Base-by-base conservation (phyloP, 1,140 invertebrate genomes). In the Drosophila seguyi region DNA sequence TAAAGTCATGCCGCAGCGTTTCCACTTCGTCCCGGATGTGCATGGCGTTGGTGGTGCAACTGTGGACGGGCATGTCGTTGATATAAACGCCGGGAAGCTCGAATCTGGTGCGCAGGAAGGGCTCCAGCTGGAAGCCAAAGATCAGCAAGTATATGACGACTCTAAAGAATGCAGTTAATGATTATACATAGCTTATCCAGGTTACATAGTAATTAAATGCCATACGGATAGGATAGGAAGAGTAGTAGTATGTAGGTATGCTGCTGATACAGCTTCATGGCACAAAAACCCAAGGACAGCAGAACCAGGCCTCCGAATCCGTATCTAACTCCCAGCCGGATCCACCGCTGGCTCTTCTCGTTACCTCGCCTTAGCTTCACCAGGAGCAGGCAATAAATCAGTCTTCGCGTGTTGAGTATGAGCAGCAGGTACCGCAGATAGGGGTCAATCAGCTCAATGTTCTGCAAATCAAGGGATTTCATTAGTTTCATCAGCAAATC, bases 401-500 rank as follows among this genome's bases (percentile, higher is more conserved):
- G 94, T 91, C 98, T 94, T 71, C 97, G 93, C 27, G 95, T 95
- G 77, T 98, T 94, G 69, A 98, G 94, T 16, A 97, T 95, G 62
- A 96, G 93, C 75, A 99, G 97, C 88, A 99, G 97, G 72, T 95
- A 93, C 29, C 98, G 94, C 27, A 99, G 93, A 92, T 98, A 96
- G 13, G 95, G 95, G 93, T 99, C 98, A 90, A 99, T 98, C 48
- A 99, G 93, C 92, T 99, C 97, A 93, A 98, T 98, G 94, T 99
- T 99, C 98, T 99, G 94, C 42, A 96, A 97, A 7, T 4, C 27
- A 20, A 16, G n/a, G 47, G 8, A 5, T 22, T 27, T 18, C 0
- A 38, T 27, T 14, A 45, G 16, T 42, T 8, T 27, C n/a, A n/a
- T n/a, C n/a, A n/a, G n/a, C 6, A 0, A 25, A 18, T 6, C 2